Evolutionary conservation across 1,140 invertebrate genomes (phyloP).

Genomic region (Acromyrmex echinatior): DNA sequence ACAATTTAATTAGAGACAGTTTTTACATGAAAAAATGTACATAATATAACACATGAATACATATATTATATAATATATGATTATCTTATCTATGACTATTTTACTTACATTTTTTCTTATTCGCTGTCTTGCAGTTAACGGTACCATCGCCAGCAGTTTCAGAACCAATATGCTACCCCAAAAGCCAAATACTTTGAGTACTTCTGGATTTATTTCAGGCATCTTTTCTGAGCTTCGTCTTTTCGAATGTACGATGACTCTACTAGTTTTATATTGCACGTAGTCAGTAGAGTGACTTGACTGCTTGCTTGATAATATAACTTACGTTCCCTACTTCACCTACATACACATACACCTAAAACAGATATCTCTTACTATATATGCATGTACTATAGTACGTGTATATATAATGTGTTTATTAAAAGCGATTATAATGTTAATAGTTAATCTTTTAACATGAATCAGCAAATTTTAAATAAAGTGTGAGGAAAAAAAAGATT

Average conservation of each 20-base stretch:
- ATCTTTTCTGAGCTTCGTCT: neutral
- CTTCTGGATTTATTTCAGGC: conserved; percentile 45
- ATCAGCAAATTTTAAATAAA: neutral
- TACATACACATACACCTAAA: neutral
- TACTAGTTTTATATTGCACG: neutral
- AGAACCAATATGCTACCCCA: conserved; percentile 88
- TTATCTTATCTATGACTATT: neutral
- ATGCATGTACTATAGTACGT: neutral
- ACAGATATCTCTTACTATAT: neutral
- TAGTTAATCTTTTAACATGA: neutral
- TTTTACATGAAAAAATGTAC: no score
- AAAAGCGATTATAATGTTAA: neutral
- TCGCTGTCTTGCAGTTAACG: conserved; percentile 87
- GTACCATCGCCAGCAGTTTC: conserved; percentile 88
- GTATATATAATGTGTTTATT: neutral
- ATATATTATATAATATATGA: no score
- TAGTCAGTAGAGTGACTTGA: neutral
- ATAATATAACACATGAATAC: no score
- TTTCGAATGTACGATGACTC: neutral
- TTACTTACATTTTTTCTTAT: conserved; percentile 87
- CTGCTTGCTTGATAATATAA: neutral
- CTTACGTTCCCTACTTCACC: neutral
- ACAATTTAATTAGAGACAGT: neutral
- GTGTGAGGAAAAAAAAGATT: neutral
- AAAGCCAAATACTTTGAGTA: conserved; percentile 87